These are phyloP conservation scores for Mormyrus lacerda DNA, from an alignment of 2,113 vertebrate genomes.

Conservation along the genomic window DNA sequence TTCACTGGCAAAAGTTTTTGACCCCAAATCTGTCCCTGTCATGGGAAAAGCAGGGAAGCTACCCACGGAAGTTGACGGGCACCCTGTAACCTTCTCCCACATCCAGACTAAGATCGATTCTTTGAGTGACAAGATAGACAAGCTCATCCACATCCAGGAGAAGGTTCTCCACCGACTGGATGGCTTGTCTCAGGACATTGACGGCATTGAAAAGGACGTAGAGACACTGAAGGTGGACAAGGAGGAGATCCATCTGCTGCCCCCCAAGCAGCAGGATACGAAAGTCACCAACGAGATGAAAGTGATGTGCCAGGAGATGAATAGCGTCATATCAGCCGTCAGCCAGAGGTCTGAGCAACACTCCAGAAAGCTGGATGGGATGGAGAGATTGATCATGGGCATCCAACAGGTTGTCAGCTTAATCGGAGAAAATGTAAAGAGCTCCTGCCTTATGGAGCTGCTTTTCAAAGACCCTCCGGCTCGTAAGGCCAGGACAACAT, in stretches of 20 bases:
- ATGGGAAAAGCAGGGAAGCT: constrained; percentile 31
- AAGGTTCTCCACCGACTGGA: constrained; percentile 72
- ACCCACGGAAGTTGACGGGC: not conserved
- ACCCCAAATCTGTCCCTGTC: constrained; percentile 38
- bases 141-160: constrained; percentile 70
- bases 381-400: constrained; percentile 72
- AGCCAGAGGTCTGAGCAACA: constrained; percentile 72
- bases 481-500: constrained; percentile 39
- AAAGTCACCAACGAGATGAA: constrained; percentile 52
- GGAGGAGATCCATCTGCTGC: constrained; percentile 51
- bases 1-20: constrained; percentile 50
- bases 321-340: constrained; percentile 67
- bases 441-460: constrained; percentile 60
- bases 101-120: constrained; percentile 70
- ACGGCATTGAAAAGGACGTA: constrained; percentile 63
- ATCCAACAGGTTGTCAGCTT: constrained; percentile 76
- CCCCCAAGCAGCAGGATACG: constrained; percentile 18
- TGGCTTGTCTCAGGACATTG: constrained; percentile 71
- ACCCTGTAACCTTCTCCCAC: constrained; percentile 41
- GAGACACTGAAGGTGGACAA: constrained; percentile 65
- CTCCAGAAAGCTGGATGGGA: constrained; percentile 72
- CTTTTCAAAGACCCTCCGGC: constrained; percentile 55
- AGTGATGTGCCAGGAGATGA: constrained; percentile 70
- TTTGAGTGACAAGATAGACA: constrained; percentile 76
- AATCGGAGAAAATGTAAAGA: constrained; percentile 72